Base-by-base conservation (phyloP, 2,113 vertebrate species). In the Micronycteris hirsuta region DNA sequence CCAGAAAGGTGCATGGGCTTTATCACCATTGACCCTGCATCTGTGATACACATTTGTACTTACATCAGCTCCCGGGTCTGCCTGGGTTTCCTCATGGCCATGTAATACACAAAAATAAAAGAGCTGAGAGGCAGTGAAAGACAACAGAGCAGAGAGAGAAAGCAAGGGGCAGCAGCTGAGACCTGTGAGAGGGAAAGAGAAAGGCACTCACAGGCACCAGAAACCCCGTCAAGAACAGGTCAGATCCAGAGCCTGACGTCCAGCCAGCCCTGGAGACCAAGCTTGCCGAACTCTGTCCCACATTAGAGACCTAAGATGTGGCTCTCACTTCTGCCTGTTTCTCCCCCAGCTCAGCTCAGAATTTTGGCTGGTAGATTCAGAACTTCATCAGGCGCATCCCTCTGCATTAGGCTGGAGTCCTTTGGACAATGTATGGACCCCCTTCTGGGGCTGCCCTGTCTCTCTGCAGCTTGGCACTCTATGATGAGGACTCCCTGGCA, bases 381-480 rank as follows among this genome's bases (percentile, higher is more conserved):
- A 49, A 36, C 41, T 41, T 41, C 49, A 17, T 10, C 63, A 45
- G 49, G 49, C 70, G 33, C 26, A 28, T 5, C 26, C 26, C 41
- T 71, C 47, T 22, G 24, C 24, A 4, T 0, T 1, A 8, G 16
- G 17, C n/a, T 43, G 33, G 22, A 52, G 45, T 63, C 13, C 0
- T 74, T 36, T 26, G 71, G 41, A 91, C 80, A 91, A 47, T 3
- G 3, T 67, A 26, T 12, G 3, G 11, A 52, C 22, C 17, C 70
- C 4, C 41, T 43, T 24, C 76, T 20, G 1, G 15, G 70, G 36
- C 41, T 67, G 38, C 41, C 7, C 19, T 3, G 3, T 24, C 56
- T 86, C 20, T 45, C 13, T 0, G 5, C 58, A 83, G 67, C 65
- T 80, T 54, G 61, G 63, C 54, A 7, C 33, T 71, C 77, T 26